Evolutionary conservation across 2,113 vertebrate genomes (phyloP), one percentile per base, ranked within the genome.

Genomic region (Erythrolamprus reginae): DNA sequence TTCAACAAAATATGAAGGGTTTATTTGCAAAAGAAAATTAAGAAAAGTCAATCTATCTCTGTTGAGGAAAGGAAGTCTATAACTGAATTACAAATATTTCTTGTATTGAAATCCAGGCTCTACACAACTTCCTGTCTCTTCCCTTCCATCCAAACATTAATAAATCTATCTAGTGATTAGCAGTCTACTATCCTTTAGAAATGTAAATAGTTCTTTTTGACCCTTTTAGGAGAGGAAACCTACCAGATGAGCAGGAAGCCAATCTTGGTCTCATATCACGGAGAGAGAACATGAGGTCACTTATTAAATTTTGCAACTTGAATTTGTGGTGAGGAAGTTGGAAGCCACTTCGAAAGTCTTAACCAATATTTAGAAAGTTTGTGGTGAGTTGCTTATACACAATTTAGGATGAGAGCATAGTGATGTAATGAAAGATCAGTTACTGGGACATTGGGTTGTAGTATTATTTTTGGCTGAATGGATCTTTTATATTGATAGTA

Each of bases 341-440:
- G 10, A 51, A 50, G 48, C 38, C 61, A 70, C 48, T 52, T 42
- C 8, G 21, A 65, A 88, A 88, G n/a, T 10, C 48, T 50, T 51
- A 70, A 33, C 87, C 87, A 24, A 88, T 47, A 88, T 87, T 61
- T 88, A 61, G 58, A 88, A 88, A 70, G 47, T n/a, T 58, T 61
- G 42, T 52, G 48, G 88, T 38, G 61, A n/a, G 48, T 48, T 28
- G 13, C 50, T 89, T 56, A 47, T 51, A 38, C 51, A 56, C 23
- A 55, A 45, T 89, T 82, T 89, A 77, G 17, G 15, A 21, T 77
- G 33, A 26, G 24, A 38, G 51, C n/a, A 17, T 17, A 51, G 70
- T 53, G 50, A 82, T 53, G 33, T 24, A 52, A 45, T 53, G 50
- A 50, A 33, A 12, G n/a, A 19, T 33, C 65, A 19, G n/a, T 77